Evolutionary conservation across 2,888 invertebrate species (phyloP).

Genomic region (Acanthopleura granulata): DNA sequence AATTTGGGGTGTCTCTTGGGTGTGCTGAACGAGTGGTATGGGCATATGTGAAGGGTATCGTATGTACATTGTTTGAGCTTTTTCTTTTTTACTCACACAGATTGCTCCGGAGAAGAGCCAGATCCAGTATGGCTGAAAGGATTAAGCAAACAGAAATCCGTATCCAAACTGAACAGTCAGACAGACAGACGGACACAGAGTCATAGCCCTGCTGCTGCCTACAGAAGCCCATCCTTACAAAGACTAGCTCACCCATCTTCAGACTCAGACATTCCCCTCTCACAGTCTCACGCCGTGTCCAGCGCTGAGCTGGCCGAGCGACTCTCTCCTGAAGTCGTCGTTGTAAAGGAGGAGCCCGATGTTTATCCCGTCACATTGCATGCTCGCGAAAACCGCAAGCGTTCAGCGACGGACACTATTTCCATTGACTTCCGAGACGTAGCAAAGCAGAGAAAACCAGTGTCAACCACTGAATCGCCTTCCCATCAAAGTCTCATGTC

Average conservation of each 20-base stretch:
- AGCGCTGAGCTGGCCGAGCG: not conserved
- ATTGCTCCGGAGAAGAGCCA: not conserved
- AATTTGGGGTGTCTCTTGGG: too few relatives aligned
- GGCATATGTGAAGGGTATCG: too few relatives aligned
- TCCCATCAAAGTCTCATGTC: conserved; percentile 10
- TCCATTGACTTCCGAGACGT: not conserved
- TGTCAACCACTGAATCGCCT: conserved; percentile 4
- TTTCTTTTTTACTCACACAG: not conserved
- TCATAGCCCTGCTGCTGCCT: too few relatives aligned
- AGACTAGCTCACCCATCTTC: too few relatives aligned
- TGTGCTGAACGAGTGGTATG: too few relatives aligned
- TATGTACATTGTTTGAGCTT: too few relatives aligned
- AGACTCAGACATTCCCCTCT: too few relatives aligned
- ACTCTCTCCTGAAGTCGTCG: not conserved
- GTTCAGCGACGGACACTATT: not conserved
- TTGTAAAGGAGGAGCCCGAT: not conserved
- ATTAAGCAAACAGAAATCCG: not conserved
- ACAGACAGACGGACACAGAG: too few relatives aligned
- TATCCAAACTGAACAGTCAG: too few relatives aligned
- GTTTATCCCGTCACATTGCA: not conserved
- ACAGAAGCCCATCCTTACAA: too few relatives aligned
- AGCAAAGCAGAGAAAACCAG: not conserved
- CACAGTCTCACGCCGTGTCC: not conserved
- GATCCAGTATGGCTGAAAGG: conserved; percentile 5
- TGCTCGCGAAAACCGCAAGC: not conserved